A percentile compares a stretch with the other conserved stretches of the same genome.
Evolutionary conservation across 1,140 invertebrate genomes (phyloP).

Genomic region (Brachionus sp.): DNA sequence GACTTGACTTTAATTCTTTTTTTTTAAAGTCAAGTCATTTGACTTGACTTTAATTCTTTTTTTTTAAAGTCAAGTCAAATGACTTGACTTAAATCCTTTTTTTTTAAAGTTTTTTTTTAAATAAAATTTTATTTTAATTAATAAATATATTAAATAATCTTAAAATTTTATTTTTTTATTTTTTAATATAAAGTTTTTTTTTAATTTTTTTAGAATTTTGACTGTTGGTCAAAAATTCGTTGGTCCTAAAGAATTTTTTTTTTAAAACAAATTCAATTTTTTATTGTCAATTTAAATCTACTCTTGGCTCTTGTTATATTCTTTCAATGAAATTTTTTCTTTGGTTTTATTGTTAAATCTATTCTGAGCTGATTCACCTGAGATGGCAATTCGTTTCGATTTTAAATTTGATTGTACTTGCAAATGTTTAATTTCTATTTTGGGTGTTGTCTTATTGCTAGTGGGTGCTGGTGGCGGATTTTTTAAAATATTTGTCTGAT

Average conservation of each 20-base stretch:
- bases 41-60: no score
- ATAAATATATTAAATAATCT: no score
- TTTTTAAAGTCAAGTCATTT: no score
- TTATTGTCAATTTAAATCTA: background rate
- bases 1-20: no score
- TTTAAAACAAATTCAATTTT: background rate
- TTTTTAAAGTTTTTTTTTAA: no score
- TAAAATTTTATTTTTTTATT: no score
- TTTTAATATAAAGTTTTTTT: no score
- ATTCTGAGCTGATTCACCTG: constrained; percentile 33
- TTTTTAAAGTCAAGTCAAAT: no score
- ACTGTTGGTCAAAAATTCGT: constrained; percentile 88
- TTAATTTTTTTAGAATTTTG: no score
- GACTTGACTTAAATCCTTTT: no score
- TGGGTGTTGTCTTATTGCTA: background rate
- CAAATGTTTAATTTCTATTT: constrained; percentile 5
- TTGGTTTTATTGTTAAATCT: constrained; percentile 16
- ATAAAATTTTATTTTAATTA: no score
- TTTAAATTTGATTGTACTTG: constrained; percentile 3
- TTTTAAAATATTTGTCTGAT: constrained; percentile 11
- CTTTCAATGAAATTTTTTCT: constrained; percentile 17
- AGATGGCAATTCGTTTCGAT: constrained; percentile 32
- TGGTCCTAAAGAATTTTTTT: constrained; percentile 67
- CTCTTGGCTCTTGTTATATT: background rate
- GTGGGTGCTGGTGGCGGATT: background rate